Percentiles rank a stretch among this genome's conserved stretches.
Conservation (phyloP, 2,113 vertebrate genomes). For the Hemibagrus wyckioides region DNA sequence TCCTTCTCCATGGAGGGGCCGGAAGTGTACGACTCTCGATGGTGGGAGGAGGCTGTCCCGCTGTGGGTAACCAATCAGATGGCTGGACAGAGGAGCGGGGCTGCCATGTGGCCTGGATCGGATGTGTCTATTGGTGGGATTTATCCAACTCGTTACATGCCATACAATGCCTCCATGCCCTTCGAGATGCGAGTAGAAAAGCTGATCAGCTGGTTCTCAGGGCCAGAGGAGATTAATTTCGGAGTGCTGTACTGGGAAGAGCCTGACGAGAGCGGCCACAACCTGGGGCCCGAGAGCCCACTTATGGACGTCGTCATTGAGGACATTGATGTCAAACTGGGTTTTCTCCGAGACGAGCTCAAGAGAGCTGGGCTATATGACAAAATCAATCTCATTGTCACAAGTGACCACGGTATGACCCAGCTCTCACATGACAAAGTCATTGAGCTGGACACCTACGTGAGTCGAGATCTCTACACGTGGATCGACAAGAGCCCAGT, state of each 20-base stretch:
- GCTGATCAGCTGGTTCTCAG: slow-evolving; percentile 84
- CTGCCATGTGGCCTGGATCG: slow-evolving; percentile 91
- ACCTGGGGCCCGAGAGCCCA: slow-evolving; percentile 81
- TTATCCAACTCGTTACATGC: slow-evolving; percentile 78
- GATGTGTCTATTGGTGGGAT: slow-evolving; percentile 83
- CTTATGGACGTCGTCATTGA: slow-evolving; percentile 78
- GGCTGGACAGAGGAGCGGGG: slow-evolving; percentile 80
- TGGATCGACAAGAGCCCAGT: slow-evolving; percentile 85
- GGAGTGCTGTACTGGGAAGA: slow-evolving; percentile 92
- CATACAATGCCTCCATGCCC: slow-evolving; percentile 79
- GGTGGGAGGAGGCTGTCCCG: slow-evolving; percentile 88
- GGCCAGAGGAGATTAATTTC: slow-evolving; percentile 79
- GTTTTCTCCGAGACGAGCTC: slow-evolving; percentile 81
- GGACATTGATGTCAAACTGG: slow-evolving; percentile 83
- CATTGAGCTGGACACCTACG: slow-evolving; percentile 84
- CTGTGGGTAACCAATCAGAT: slow-evolving; percentile 88
- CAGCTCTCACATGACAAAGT: slow-evolving; percentile 80
- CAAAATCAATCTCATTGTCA: slow-evolving; percentile 82
- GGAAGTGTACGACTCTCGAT: slow-evolving; percentile 76
- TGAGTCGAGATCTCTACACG: slow-evolving; percentile 78
- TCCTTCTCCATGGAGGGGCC: slow-evolving; percentile 83
- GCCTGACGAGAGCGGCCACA: slow-evolving; percentile 83
- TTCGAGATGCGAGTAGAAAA: slow-evolving; percentile 81
- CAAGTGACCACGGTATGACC: slow-evolving; percentile 91
- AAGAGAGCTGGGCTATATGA: slow-evolving; percentile 78